Conservation (phyloP, 2,888 invertebrate species). For the Meliscaeva auricollis region DNA sequence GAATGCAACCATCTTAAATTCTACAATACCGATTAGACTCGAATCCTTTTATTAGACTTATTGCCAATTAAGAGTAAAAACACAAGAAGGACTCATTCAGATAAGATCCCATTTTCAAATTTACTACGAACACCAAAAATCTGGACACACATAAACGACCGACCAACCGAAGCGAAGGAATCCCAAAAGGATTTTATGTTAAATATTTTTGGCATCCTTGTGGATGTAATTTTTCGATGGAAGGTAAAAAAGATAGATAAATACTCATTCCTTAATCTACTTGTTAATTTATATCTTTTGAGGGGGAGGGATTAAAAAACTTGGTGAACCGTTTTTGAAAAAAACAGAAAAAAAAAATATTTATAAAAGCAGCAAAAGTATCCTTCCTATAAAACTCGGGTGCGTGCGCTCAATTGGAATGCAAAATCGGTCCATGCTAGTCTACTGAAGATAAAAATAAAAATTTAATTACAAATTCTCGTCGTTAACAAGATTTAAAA, state of each 20-base stretch:
- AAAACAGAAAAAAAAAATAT: background rate
- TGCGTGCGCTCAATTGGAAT: constrained; percentile 69
- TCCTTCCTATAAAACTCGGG: constrained; percentile 7
- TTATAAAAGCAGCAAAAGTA: background rate
- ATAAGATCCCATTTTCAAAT: constrained; percentile 48
- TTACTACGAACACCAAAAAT: constrained; percentile 36
- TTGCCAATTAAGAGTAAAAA: constrained; percentile 61
- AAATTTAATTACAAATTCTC: constrained; percentile 75
- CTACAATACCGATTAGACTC: constrained; percentile 55
- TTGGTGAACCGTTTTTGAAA: background rate
- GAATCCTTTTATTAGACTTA: constrained; percentile 69
- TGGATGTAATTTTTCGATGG: background rate
- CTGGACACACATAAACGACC: constrained; percentile 45
- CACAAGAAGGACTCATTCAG: constrained; percentile 40
- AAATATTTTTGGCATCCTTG: constrained; percentile 57
- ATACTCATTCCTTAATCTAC: constrained; percentile 62
- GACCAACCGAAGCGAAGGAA: background rate
- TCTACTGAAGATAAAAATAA: constrained; percentile 31
- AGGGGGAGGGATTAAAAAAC: constrained; percentile 67
- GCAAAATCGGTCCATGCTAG: constrained; percentile 58
- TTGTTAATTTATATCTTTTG: constrained; percentile 72
- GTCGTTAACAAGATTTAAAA: constrained; percentile 75
- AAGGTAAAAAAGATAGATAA: background rate
- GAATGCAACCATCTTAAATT: constrained; percentile 37
- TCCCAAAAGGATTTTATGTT: constrained; percentile 43